These are phyloP conservation scores for Zaprionus obscuricornis DNA, from an alignment of 2,888 invertebrate genomes.

Conservation along the genomic window DNA sequence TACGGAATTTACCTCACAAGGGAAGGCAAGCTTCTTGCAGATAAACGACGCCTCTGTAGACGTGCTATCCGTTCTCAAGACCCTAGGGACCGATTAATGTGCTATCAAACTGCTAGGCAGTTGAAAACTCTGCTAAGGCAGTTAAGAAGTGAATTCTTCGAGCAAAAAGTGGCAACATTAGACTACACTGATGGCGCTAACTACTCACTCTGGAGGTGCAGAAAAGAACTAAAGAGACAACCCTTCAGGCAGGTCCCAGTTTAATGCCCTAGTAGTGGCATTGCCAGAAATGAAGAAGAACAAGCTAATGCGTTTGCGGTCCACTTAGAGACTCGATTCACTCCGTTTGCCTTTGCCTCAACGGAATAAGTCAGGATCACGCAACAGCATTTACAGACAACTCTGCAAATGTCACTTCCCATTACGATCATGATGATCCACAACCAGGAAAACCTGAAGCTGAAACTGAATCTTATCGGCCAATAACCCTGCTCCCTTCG, in stretches of 20 bases:
- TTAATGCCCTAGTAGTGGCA: background rate
- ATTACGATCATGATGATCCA: slow-evolving; percentile 8
- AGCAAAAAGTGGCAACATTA: slow-evolving; percentile 16
- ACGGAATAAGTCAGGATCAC: background rate
- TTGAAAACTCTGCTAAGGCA: slow-evolving; percentile 8
- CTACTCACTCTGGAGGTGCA: slow-evolving; percentile 9
- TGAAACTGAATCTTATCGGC: too few relatives aligned
- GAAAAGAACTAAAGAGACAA: slow-evolving; percentile 2
- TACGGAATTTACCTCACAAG: too few relatives aligned
- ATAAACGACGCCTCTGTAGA: too few relatives aligned
- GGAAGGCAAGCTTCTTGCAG: too few relatives aligned
- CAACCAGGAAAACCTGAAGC: slow-evolving; percentile 1
- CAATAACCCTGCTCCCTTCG: too few relatives aligned
- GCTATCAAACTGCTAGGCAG: background rate
- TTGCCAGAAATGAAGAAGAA: slow-evolving; percentile 4
- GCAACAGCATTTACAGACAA: too few relatives aligned
- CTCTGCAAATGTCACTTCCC: too few relatives aligned
- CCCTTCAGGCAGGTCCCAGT: slow-evolving; percentile 10
- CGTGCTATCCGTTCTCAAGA: too few relatives aligned
- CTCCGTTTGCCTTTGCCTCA: background rate
- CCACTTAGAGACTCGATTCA: too few relatives aligned
- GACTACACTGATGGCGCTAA: slow-evolving; percentile 7
- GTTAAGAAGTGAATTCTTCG: slow-evolving; percentile 13
- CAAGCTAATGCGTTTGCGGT: slow-evolving; percentile 10
- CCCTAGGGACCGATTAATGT: slow-evolving; percentile 11